Conservation (phyloP, 2,113 vertebrate genomes). For the Uria lomvia region DNA sequence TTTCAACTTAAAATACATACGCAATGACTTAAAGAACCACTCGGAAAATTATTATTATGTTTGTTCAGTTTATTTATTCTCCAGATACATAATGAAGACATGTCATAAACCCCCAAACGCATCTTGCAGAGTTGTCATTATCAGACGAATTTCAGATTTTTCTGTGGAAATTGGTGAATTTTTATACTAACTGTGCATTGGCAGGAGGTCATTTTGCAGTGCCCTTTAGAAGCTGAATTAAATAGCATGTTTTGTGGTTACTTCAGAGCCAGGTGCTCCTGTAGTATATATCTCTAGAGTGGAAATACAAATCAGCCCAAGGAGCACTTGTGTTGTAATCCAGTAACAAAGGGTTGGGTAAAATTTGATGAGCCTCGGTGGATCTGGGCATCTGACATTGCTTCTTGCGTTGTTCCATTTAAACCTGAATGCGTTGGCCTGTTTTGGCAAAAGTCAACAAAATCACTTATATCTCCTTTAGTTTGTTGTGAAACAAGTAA, state of each 20-base stretch:
- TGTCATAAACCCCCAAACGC: not conserved
- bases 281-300: not conserved
- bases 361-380: accelerated
- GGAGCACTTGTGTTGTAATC: accelerated
- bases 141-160: not conserved
- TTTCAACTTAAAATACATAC: not conserved
- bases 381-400: not conserved
- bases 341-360: not conserved
- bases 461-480: not conserved
- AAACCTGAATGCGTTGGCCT: not conserved
- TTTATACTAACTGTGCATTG: not conserved
- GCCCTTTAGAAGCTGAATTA: not conserved
- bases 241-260: not conserved
- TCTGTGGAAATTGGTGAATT: not conserved
- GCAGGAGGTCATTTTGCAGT: not conserved
- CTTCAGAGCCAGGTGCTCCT: not conserved
- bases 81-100: not conserved
- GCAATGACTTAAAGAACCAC: not conserved
- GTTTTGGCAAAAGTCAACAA: not conserved
- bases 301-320: not conserved
- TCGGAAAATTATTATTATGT: not conserved
- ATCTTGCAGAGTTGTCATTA: not conserved
- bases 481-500: not conserved
- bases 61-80: not conserved
- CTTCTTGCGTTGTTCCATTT: accelerated